phyloP scores from a whole-genome alignment of 2,888 invertebrate species.

The Sinodicranocentrus sp. region DNA sequence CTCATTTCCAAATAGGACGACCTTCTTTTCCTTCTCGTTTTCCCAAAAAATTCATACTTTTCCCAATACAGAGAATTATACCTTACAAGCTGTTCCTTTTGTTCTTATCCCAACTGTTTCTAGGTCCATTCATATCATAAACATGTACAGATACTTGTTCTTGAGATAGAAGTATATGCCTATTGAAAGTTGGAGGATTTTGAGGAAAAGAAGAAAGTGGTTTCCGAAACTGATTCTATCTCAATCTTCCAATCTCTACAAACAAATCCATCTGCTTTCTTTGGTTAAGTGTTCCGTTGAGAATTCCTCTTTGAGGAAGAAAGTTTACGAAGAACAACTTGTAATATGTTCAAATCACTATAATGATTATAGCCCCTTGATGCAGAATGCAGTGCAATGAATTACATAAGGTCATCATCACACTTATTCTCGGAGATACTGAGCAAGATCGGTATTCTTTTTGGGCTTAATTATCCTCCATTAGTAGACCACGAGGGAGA shows the following conservation, averaged over 20 bases:
- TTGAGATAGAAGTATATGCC: neutral
- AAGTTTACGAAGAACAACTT: neutral
- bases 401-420: slow-evolving; percentile 9
- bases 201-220: neutral
- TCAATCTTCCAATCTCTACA: slow-evolving; percentile 12
- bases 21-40: neutral
- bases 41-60: neutral
- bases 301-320: neutral
- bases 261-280: slow-evolving; percentile 20
- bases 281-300: neutral
- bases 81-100: slow-evolving; percentile 21
- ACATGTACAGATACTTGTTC: no score
- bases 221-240: slow-evolving; percentile 18
- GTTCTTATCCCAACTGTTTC: neutral
- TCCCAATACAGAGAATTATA: neutral
- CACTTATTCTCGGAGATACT: neutral
- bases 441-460: neutral
- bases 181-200: no score
- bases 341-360: slow-evolving; percentile 22
- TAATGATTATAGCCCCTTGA: slow-evolving; percentile 10
- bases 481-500: no score
- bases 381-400: neutral
- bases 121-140: slow-evolving; percentile 2
- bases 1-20: neutral
- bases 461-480: slow-evolving; percentile 8